Base-by-base conservation (phyloP, 2,888 invertebrate species). In the Busseola fusca region DNA sequence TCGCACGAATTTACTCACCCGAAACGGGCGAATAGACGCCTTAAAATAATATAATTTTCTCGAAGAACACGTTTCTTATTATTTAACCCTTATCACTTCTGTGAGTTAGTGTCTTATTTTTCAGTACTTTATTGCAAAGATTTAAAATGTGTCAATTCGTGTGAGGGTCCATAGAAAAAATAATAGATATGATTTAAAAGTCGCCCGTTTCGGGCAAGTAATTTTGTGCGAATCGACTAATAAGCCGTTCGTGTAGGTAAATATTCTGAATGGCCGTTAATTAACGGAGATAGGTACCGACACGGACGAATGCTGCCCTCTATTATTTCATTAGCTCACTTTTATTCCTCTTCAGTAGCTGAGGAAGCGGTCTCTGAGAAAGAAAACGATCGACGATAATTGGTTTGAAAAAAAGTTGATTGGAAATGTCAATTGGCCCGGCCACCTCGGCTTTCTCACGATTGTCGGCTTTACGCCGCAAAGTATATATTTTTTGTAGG, bases 321-420 rank as follows among this genome's bases (percentile, higher is more conserved):
- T 87, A 89, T 93, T 91, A 92, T 92, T 92, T 91, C 86, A 92
- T 92, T 92, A 91, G 84, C 86, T 87, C 84, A 84, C 86, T 90
- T 92, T 91, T 91, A 90, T 92, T 90, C 87, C 85, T 87, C 84
- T 84, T 85, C 81, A 86, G 78, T 80, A 82, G 84, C 80, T 78
- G 83, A 85, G 85, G 82, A 85, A 81, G 63, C 77, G 77, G 67
- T 69, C 74, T 75, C 78, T 75, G 80, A 73, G 80, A 85, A 86
- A 87, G 86, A 89, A 89, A 91, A 88, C 88, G 89, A 90, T 87
- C 84, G 87, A 88, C 87, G 82, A 87, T 92, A 92, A 93, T 93
- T 90, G 90, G 88, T 87, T 91, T 87, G 86, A 88, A 88, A 88
- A 88, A 89, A 88, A 88, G 86, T 83, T 86, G 86, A 87, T 88